phyloP scores from a whole-genome alignment of 92 coral and sea anemone species.

The Bergia sp. region DNA sequence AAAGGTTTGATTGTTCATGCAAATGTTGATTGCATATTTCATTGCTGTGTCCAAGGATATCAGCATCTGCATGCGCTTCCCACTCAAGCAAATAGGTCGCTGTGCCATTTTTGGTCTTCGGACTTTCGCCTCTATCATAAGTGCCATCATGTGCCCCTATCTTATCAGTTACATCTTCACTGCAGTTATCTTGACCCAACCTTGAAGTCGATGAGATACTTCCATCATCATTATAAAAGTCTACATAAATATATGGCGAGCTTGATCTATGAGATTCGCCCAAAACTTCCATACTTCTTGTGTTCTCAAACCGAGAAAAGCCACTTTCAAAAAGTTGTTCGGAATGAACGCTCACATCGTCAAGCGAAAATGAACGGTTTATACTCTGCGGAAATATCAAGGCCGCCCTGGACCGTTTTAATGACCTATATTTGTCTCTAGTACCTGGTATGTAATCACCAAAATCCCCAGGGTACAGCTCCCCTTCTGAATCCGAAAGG shows the following conservation, averaged over 20 bases:
- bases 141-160: not conserved
- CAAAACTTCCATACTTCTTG: constrained; percentile 38
- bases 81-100: not conserved
- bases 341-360: constrained; percentile 25
- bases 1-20: constrained; percentile 23
- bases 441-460: not conserved
- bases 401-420: constrained; percentile 44
- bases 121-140: not conserved
- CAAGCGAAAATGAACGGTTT: constrained; percentile 33
- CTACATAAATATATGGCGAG: constrained; percentile 24
- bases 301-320: not conserved
- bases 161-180: not conserved
- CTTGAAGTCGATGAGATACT: constrained; percentile 26
- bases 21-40: not conserved
- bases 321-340: not conserved
- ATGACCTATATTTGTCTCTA: constrained; percentile 34
- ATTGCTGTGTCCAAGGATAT: not conserved
- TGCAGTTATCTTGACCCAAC: constrained; percentile 2
- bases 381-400: constrained; percentile 34
- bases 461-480: constrained; percentile 35
- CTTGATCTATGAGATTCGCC: constrained; percentile 6
- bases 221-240: constrained; percentile 44
- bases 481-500: not conserved
- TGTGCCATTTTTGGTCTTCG: constrained; percentile 2
- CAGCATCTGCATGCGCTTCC: not conserved